Percentiles rank a stretch among this genome's conserved stretches.
Evolutionary conservation across 1,140 invertebrate species (phyloP).

Genomic region (Leptopilina clavipes): DNA sequence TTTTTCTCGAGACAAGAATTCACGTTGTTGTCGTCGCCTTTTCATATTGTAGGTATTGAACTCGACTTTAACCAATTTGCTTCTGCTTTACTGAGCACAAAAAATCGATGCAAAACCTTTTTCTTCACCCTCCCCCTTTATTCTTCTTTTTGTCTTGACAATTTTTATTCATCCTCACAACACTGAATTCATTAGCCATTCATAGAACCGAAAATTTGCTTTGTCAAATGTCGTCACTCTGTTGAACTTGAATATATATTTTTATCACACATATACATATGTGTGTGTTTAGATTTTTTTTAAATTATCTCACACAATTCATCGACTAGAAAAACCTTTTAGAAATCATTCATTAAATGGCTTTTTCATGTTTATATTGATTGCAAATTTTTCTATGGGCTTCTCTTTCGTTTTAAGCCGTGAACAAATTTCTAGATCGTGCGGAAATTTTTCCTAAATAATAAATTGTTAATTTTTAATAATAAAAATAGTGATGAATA

Average conservation of each 20-base stretch:
- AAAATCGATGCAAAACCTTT: conserved; percentile 1
- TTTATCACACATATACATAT: not conserved
- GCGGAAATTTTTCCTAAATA: no score
- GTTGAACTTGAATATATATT: conserved; percentile 9
- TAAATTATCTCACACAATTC: not conserved
- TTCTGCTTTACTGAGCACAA: conserved; percentile 28
- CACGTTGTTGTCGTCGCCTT: not conserved
- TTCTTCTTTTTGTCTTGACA: not conserved
- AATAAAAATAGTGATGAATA: no score
- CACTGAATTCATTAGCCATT: conserved; percentile 20
- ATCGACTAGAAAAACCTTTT: conserved; percentile 14
- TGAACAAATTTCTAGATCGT: no score
- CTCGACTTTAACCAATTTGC: conserved; percentile 19
- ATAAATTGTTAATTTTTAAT: no score
- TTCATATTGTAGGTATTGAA: conserved; percentile 2
- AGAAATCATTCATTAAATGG: conserved; percentile 9
- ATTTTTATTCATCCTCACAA: conserved; percentile 21
- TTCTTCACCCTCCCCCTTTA: not conserved
- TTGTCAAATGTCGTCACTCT: conserved; percentile 12
- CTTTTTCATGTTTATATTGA: not conserved
- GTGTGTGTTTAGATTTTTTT: not conserved
- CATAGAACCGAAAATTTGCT: conserved; percentile 1
- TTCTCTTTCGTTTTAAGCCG: no score
- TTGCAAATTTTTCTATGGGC: not conserved
- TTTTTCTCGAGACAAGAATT: conserved; percentile 8